Percentiles rank a stretch among this genome's conserved stretches.
Evolutionary conservation across 1,140 invertebrate species (phyloP).

Genomic region (Oncopodura yosiiana): DNA sequence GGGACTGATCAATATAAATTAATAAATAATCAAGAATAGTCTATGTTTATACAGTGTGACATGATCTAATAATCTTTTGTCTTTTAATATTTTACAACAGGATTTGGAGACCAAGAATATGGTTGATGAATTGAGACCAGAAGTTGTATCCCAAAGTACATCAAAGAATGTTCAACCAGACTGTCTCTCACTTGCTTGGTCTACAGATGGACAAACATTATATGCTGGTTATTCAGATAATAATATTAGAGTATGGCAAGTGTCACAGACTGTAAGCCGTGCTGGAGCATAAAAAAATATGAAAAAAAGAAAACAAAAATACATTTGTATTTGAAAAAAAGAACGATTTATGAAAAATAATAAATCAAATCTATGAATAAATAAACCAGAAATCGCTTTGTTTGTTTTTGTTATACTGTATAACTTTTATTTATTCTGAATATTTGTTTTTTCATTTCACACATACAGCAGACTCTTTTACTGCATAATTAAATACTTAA

Average conservation of each 20-base stretch:
- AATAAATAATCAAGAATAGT: neutral
- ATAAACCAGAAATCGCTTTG: no score
- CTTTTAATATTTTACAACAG: constrained; percentile 45
- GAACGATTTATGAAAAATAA: no score
- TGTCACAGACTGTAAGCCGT: constrained; percentile 47
- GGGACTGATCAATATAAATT: constrained; percentile 19
- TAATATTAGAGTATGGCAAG: constrained; percentile 97
- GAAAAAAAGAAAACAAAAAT: neutral
- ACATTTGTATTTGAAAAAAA: constrained; percentile 4
- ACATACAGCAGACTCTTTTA: no score
- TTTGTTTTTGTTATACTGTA: no score
- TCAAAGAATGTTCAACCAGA: constrained; percentile 80
- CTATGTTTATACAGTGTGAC: neutral
- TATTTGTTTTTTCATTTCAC: no score
- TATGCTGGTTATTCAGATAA: constrained; percentile 99
- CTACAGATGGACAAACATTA: constrained; percentile 94
- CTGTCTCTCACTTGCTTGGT: constrained; percentile 97
- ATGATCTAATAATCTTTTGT: constrained; percentile 13
- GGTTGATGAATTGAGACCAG: constrained; percentile 94
- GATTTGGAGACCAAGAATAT: constrained; percentile 99
- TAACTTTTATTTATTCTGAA: no score
- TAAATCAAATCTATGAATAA: no score
- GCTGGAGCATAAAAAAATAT: neutral
- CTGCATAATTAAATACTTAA: no score
- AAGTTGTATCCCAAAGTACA: constrained; percentile 64